A percentile compares a stretch with the other conserved stretches of the same genome.
Conservation (phyloP, 2,113 vertebrate genomes). For the Tragelaphus buxtoni region DNA sequence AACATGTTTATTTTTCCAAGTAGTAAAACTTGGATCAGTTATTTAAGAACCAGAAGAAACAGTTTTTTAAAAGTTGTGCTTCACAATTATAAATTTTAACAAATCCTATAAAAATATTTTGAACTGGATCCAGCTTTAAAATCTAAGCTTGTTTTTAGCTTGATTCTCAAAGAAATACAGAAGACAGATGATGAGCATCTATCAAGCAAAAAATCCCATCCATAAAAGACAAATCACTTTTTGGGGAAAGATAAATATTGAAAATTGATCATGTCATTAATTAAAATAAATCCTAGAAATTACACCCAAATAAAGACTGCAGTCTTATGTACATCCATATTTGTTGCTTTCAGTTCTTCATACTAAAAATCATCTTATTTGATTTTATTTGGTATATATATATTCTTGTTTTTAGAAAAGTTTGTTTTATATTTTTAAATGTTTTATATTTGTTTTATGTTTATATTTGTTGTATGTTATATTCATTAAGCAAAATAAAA, state of each 20-base stretch:
- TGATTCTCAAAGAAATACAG: not conserved
- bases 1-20: not conserved
- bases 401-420: not conserved
- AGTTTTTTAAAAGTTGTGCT: not conserved
- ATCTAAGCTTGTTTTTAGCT: not conserved
- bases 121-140: not conserved
- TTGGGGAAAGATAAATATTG: not conserved
- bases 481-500: not conserved
- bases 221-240: conserved; percentile 5
- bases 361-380: not conserved
- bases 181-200: not conserved
- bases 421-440: not conserved
- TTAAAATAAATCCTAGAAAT: not conserved
- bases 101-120: not conserved
- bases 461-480: not conserved
- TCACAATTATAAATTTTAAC: not conserved
- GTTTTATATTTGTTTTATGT: not conserved
- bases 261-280: not conserved
- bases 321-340: not conserved
- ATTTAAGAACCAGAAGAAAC: not conserved
- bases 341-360: too few species aligned
- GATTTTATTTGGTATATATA: not conserved
- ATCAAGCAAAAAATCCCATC: not conserved
- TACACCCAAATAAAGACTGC: not conserved
- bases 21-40: not conserved